Base-by-base conservation (phyloP, 2,888 invertebrate genomes). In the Synanthedon andrenaeformis region DNA sequence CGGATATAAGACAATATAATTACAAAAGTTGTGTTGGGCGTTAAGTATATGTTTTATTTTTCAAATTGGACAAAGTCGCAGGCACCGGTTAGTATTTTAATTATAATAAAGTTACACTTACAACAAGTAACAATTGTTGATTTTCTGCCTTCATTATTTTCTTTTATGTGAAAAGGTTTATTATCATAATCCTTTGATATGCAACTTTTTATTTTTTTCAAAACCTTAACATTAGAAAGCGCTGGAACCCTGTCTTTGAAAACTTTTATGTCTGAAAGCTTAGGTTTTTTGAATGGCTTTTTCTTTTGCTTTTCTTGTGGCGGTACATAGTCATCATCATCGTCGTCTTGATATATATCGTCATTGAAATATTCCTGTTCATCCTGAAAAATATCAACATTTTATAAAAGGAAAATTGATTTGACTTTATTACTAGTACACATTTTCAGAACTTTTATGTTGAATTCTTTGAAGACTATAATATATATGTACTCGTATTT, bases 51-150 rank as follows among this genome's bases (percentile, higher is more conserved):
- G 5, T 23, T 23, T 5, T 23, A 23, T 23, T 5, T 23, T 5
- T 23, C 4, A 23, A 23, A 5, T 5, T 23, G 23, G 23, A 23
- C 5, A 5, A 23, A 23, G 23, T 23, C 23, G 4, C 23, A 6
- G 5, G 4, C 23, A 6, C 23, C 23, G 1, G 23, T 5, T 23
- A 23, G 23, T 23, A 23, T 4, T 23, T 23, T n/a, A n/a, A n/a
- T n/a, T 23, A 23, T 23, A 23, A 23, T 23, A 23, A 23, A 23
- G 23, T 23, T 23, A 23, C 5, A 56, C 87, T 79, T 70, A 87
- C 87, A 87, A 61, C 87, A 87, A 51, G 87, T 87, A 53, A 87
- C 85, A 55, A 79, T 81, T n/a, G 83, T 84, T 55, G 83, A 58
- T 59, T 71, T 76, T 48, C 72, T 78, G 42, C 60, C 62, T 17